These are phyloP conservation scores for Eupelmus urozonus DNA, from an alignment of 2,888 invertebrate species.

Conservation along the genomic window DNA sequence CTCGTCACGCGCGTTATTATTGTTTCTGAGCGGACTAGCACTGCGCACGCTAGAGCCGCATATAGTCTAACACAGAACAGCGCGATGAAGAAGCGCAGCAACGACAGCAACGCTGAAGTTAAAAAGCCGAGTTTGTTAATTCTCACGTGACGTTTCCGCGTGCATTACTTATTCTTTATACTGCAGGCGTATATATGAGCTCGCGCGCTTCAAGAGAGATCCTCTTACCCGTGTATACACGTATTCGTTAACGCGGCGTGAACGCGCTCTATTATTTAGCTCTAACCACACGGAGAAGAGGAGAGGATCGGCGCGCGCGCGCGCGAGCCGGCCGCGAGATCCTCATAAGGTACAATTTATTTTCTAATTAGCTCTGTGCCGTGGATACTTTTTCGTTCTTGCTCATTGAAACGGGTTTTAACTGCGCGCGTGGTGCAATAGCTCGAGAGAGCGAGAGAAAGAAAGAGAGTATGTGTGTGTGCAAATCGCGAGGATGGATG, in stretches of 20 bases:
- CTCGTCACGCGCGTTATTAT: not conserved
- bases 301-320: conserved; percentile 15
- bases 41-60: no score
- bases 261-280: conserved; percentile 51
- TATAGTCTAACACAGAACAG: no score
- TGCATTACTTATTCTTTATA: conserved; percentile 26
- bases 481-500: not conserved
- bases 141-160: conserved; percentile 31
- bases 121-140: conserved; percentile 41
- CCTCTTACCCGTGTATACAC: no score
- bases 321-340: no score
- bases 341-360: conserved; percentile 50
- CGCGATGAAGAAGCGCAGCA: conserved; percentile 3
- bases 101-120: not conserved
- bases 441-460: not conserved
- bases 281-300: conserved; percentile 33
- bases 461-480: not conserved
- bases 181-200: not conserved
- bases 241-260: not conserved
- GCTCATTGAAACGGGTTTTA: conserved; percentile 28
- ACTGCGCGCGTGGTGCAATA: conserved; percentile 25
- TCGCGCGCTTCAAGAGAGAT: not conserved
- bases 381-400: conserved; percentile 12
- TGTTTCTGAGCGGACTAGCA: no score
- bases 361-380: conserved; percentile 47